A percentile compares a stretch with the other conserved stretches of the same genome.
Conservation (phyloP, 2,888 invertebrate species). For the Melieria picta region DNA sequence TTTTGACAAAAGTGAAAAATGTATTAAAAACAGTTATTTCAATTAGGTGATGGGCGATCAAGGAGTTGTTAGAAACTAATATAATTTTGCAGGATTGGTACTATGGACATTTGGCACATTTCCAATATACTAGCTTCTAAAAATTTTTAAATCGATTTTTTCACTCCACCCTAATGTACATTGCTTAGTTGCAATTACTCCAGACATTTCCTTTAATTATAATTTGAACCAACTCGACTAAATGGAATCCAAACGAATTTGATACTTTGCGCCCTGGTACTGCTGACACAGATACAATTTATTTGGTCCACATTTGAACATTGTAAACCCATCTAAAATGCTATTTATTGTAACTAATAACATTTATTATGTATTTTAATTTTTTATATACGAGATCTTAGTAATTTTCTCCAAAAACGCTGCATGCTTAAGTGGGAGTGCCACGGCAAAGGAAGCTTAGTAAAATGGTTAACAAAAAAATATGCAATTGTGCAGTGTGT, state of each 20-base stretch:
- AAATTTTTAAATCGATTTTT: no score
- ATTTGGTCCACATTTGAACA: slow-evolving; percentile 23
- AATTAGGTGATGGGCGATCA: no score
- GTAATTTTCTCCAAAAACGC: slow-evolving; percentile 16
- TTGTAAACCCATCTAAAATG: slow-evolving; percentile 5
- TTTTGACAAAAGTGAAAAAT: no score
- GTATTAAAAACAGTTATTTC: no score
- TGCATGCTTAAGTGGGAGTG: background rate
- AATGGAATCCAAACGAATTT: no score
- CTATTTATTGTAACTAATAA: slow-evolving; percentile 36
- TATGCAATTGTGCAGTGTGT: slow-evolving; percentile 14
- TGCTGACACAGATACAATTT: slow-evolving; percentile 4
- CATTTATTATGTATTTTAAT: slow-evolving; percentile 38
- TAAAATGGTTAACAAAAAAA: background rate
- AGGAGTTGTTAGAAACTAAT: no score
- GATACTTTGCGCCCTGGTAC: background rate
- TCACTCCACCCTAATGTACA: no score
- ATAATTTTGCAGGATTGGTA: no score
- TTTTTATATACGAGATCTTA: slow-evolving; percentile 32
- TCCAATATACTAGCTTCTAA: no score
- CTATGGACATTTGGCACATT: no score
- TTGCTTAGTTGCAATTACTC: slow-evolving; percentile 43
- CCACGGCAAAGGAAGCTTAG: background rate
- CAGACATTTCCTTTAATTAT: slow-evolving; percentile 20
- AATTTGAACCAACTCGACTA: background rate